phyloP scores from a whole-genome alignment of 1,140 invertebrate species.

The Drosophila miranda region DNA sequence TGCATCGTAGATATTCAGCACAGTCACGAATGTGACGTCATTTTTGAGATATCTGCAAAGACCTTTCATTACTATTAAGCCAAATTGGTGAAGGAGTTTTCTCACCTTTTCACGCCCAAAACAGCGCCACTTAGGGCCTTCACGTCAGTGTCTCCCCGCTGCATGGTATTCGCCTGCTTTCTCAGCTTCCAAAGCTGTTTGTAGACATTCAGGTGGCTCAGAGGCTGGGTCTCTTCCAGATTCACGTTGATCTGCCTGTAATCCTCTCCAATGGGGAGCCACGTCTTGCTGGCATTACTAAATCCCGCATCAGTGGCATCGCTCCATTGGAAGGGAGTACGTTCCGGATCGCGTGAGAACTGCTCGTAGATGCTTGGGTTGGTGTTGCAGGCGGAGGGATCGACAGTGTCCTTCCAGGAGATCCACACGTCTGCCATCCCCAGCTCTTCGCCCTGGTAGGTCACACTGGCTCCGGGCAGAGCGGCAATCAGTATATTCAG shows the following conservation, averaged over 20 bases:
- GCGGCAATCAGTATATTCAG: slow-evolving; percentile 87
- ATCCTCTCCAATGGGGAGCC: slow-evolving; percentile 86
- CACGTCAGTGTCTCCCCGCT: slow-evolving; percentile 53
- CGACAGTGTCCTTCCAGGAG: slow-evolving; percentile 84
- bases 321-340: slow-evolving; percentile 92
- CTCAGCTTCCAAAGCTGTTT: slow-evolving; percentile 64
- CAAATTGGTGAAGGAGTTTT: too few species aligned
- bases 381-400: slow-evolving; percentile 85
- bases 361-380: slow-evolving; percentile 82
- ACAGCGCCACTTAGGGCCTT: slow-evolving; percentile 57
- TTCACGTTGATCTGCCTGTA: slow-evolving; percentile 82
- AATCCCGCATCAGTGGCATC: slow-evolving; percentile 86
- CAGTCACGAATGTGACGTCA: slow-evolving; percentile 55
- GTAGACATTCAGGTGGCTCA: slow-evolving; percentile 74
- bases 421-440: slow-evolving; percentile 88
- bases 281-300: slow-evolving; percentile 84
- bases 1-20: slow-evolving; percentile 68
- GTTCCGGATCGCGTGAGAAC: slow-evolving; percentile 86
- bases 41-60: slow-evolving; percentile 36
- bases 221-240: slow-evolving; percentile 27
- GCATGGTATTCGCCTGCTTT: slow-evolving; percentile 34
- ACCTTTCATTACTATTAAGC: neutral
- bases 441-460: slow-evolving; percentile 91
- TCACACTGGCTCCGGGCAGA: slow-evolving; percentile 89
- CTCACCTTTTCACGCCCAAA: slow-evolving; percentile 62